Evolutionary conservation across 2,888 invertebrate species (phyloP).

Genomic region (Hoplodrina ambigua): DNA sequence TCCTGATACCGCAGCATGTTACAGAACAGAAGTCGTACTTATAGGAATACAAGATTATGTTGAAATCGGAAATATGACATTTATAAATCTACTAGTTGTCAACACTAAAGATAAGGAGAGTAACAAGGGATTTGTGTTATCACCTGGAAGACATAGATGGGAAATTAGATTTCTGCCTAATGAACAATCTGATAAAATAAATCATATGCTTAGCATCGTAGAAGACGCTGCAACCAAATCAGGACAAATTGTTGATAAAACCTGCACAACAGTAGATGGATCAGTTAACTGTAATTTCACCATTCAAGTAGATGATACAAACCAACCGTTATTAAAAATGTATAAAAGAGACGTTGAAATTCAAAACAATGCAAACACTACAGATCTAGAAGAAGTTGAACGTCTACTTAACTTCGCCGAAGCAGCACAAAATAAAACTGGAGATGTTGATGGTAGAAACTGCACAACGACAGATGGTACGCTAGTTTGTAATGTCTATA

Average conservation of each 20-base stretch:
- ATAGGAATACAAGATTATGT: too few relatives aligned
- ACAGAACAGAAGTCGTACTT: too few relatives aligned
- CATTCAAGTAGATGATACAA: not conserved
- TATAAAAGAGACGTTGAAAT: conserved; percentile 7
- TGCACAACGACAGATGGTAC: conserved; percentile 12
- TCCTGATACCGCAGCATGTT: too few relatives aligned
- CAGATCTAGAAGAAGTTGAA: conserved; percentile 10
- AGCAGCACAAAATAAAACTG: not conserved
- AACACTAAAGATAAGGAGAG: conserved; percentile 1
- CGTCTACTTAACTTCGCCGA: not conserved
- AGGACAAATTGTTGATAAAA: not conserved
- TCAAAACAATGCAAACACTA: not conserved
- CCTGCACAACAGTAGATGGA: not conserved
- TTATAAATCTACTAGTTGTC: not conserved
- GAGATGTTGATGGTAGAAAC: not conserved
- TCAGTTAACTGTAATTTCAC: not conserved
- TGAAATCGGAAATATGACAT: not conserved
- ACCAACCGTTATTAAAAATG: not conserved
- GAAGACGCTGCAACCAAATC: conserved; percentile 2
- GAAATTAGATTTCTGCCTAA: conserved; percentile 4
- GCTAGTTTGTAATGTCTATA: conserved; percentile 20
- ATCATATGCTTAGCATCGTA: not conserved
- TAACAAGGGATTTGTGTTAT: not conserved
- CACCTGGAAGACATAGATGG: conserved; percentile 33
- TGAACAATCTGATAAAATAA: not conserved